Evolutionary conservation across 2,113 vertebrate genomes (phyloP).

Genomic region (Spermophilus dauricus): DNA sequence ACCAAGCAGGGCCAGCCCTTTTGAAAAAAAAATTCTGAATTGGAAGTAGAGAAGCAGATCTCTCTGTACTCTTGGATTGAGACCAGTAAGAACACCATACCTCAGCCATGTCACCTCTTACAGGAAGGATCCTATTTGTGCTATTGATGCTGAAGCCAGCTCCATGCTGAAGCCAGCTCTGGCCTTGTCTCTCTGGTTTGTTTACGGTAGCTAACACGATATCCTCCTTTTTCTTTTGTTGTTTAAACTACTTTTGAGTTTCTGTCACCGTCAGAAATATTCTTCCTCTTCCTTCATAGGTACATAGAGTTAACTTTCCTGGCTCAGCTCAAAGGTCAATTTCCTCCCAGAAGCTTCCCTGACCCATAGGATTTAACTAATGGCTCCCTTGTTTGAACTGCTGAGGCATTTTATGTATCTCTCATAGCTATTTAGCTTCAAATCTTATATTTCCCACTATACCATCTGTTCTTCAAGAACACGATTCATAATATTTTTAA

Average conservation of each 20-base stretch:
- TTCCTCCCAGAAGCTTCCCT: neutral
- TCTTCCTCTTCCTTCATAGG: neutral
- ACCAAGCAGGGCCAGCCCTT: neutral
- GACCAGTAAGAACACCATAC: neutral
- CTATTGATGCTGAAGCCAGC: neutral
- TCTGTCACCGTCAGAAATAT: neutral
- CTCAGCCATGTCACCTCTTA: neutral
- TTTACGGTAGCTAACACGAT: neutral
- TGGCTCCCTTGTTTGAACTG: neutral
- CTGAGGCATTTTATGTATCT: neutral
- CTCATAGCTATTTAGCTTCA: neutral
- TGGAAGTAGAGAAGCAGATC: neutral
- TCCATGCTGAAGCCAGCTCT: neutral
- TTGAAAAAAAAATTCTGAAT: neutral
- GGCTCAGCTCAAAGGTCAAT: neutral
- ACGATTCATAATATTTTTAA: neutral
- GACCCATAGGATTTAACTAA: neutral
- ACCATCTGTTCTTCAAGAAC: constrained; percentile 12
- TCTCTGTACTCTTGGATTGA: neutral
- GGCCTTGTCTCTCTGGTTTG: neutral
- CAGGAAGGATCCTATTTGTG: neutral
- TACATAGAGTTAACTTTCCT: neutral
- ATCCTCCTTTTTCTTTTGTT: neutral
- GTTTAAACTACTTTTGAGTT: constrained; percentile 23
- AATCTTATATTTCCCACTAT: neutral